A percentile compares a stretch with the other conserved stretches of the same genome.
These are phyloP conservation scores for Horisme vitalbata DNA, from an alignment of 2,888 invertebrate species.

Conservation along the genomic window DNA sequence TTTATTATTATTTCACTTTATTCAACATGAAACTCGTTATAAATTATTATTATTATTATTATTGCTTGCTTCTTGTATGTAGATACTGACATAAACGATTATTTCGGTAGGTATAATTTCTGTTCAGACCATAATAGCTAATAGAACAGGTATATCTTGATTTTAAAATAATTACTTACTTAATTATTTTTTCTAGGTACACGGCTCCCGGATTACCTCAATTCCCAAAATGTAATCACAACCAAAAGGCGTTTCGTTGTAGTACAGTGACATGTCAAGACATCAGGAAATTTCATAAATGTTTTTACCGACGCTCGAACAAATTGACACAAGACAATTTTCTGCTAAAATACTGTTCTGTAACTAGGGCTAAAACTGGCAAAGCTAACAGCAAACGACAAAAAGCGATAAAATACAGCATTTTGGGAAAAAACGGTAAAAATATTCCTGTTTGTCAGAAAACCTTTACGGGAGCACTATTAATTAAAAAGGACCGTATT, in stretches of 20 bases:
- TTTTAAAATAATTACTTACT: too few relatives aligned
- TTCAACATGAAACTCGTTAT: too few relatives aligned
- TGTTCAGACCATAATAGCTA: too few relatives aligned
- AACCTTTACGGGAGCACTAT: slow-evolving; percentile 16
- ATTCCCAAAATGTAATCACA: slow-evolving; percentile 26
- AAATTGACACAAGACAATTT: slow-evolving; percentile 28
- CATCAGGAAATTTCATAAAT: slow-evolving; percentile 30
- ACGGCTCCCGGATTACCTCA: slow-evolving; percentile 22
- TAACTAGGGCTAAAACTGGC: slow-evolving; percentile 17
- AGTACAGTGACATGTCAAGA: slow-evolving; percentile 20
- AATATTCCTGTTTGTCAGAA: slow-evolving; percentile 19
- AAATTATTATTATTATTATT: too few relatives aligned
- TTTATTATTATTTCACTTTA: too few relatives aligned
- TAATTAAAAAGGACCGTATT: slow-evolving; percentile 18
- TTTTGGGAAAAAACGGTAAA: slow-evolving; percentile 16
- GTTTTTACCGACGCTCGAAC: slow-evolving; percentile 22
- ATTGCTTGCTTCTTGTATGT: too few relatives aligned
- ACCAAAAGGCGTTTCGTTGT: slow-evolving; percentile 29
- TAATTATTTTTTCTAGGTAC: too few relatives aligned
- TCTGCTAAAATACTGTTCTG: slow-evolving; percentile 26
- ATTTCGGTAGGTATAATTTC: too few relatives aligned
- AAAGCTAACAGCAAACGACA: slow-evolving; percentile 26
- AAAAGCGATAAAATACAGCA: slow-evolving; percentile 24
- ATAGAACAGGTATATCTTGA: too few relatives aligned
- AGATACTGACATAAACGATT: too few relatives aligned